phyloP scores from a whole-genome alignment of 2,797 vertebrate genomes.

The Leucoraja ocellata region DNA sequence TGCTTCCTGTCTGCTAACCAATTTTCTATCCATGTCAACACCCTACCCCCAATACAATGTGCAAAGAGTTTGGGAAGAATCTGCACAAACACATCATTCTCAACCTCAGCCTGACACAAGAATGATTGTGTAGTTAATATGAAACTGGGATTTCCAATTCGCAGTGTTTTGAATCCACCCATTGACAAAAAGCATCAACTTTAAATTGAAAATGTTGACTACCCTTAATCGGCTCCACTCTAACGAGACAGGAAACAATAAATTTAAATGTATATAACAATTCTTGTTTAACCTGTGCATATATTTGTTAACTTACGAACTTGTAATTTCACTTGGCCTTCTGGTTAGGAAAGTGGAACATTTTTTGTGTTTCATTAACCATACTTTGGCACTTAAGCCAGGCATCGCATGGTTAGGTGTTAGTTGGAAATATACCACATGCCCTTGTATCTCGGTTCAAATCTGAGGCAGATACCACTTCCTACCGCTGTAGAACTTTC shows the following conservation, averaged over 20 bases:
- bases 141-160: neutral
- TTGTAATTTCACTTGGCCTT: neutral
- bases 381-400: neutral
- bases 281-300: no score
- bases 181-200: neutral
- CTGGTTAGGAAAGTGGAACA: neutral
- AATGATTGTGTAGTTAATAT: no score
- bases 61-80: no score
- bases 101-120: no score
- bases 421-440: neutral
- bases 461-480: neutral
- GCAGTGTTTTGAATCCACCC: neutral
- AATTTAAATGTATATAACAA: neutral
- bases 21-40: no score
- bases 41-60: no score
- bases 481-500: neutral
- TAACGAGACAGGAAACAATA: neutral
- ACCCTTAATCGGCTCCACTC: neutral
- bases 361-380: neutral
- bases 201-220: neutral
- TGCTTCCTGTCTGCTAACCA: no score
- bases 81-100: no score
- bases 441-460: neutral
- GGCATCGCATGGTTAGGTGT: neutral
- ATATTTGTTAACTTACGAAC: neutral